Conservation (phyloP, 2,797 vertebrate species). For the Cryptoblepharus egeriae region DNA sequence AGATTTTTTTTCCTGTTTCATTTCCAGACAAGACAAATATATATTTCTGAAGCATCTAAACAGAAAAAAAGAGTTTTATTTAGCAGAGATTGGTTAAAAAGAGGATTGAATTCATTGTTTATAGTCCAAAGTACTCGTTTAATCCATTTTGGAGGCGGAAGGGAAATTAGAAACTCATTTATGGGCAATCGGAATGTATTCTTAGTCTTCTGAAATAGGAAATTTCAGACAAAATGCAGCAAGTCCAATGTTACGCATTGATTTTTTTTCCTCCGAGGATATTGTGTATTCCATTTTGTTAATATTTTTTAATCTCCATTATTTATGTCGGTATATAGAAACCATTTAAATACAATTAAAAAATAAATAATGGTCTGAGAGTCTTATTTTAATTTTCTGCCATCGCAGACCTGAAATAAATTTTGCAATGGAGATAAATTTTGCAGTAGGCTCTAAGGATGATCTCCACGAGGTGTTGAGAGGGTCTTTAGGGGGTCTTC, state of each 20-base stretch:
- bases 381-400: not conserved
- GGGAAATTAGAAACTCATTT: conserved; percentile 27
- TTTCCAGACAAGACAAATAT: not conserved
- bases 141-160: not conserved
- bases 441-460: too few relatives aligned
- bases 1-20: not conserved
- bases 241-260: not conserved
- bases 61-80: not conserved
- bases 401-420: not conserved
- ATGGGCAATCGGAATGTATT: conserved; percentile 27
- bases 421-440: not conserved
- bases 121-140: not conserved
- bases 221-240: conserved; percentile 3
- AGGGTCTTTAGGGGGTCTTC: too few relatives aligned
- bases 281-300: not conserved
- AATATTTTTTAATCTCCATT: not conserved
- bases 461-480: too few relatives aligned
- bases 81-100: not conserved
- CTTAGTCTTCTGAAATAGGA: conserved; percentile 5
- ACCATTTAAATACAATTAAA: not conserved
- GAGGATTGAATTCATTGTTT: not conserved
- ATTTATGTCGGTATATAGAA: not conserved
- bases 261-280: conserved; percentile 23
- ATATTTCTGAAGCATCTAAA: not conserved
- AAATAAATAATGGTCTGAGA: not conserved